phyloP scores from a whole-genome alignment of 2,888 invertebrate species.

The Euclidia mi region DNA sequence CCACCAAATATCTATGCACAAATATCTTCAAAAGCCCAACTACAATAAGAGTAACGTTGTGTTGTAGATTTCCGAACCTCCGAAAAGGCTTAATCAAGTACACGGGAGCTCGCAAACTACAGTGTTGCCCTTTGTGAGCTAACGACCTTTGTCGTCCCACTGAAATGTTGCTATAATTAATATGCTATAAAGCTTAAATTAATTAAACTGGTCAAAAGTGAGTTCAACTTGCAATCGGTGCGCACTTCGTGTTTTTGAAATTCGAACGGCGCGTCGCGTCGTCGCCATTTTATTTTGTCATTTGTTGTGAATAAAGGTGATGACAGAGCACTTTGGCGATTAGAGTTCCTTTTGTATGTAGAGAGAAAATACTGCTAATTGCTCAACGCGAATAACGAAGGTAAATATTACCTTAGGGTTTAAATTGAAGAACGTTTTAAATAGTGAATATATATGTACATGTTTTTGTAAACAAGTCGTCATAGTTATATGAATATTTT shows the following conservation, averaged over 20 bases:
- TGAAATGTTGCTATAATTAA: slow-evolving; percentile 42
- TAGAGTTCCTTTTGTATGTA: not conserved
- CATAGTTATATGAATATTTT: too few species aligned
- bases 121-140: slow-evolving; percentile 17
- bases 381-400: too few species aligned
- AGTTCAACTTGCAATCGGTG: slow-evolving; percentile 22
- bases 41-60: not conserved
- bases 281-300: slow-evolving; percentile 8
- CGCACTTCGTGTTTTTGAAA: slow-evolving; percentile 8
- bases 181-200: too few species aligned
- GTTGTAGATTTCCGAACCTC: slow-evolving; percentile 1
- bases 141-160: slow-evolving; percentile 33
- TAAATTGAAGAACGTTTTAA: too few species aligned
- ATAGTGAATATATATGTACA: too few species aligned
- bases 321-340: not conserved
- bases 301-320: not conserved
- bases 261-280: too few species aligned
- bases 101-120: slow-evolving; percentile 12
- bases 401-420: too few species aligned
- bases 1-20: too few species aligned
- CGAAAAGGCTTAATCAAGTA: slow-evolving; percentile 56
- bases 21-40: not conserved
- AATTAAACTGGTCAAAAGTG: slow-evolving; percentile 36
- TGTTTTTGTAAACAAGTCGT: too few species aligned
- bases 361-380: too few species aligned